Evolutionary conservation across 2,888 invertebrate species (phyloP).

Genomic region (Dryobotodes eremita): DNA sequence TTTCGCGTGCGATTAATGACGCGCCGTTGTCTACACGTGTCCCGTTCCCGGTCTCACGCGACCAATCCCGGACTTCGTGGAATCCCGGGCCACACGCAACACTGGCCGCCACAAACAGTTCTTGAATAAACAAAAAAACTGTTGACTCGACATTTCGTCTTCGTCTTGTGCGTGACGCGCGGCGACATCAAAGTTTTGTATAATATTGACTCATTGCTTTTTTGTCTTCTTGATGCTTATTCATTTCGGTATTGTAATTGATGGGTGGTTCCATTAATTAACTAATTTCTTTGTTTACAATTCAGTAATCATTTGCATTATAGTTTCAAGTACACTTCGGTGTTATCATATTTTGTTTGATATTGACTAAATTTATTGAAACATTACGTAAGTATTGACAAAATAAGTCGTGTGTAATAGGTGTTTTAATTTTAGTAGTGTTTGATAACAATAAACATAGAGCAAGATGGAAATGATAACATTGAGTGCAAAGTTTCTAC

Average conservation of each 20-base stretch:
- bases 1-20: constrained; percentile 67
- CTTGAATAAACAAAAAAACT: constrained; percentile 65
- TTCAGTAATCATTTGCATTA: background rate
- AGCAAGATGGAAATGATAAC: background rate
- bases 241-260: constrained; percentile 6
- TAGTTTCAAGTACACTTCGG: background rate
- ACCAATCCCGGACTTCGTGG: constrained; percentile 70
- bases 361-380: background rate
- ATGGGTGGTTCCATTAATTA: background rate
- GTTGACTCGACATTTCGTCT: constrained; percentile 62
- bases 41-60: constrained; percentile 63
- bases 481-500: background rate
- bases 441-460: background rate
- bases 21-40: constrained; percentile 64
- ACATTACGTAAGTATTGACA: background rate
- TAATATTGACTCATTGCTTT: constrained; percentile 39
- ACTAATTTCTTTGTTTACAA: background rate
- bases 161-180: constrained; percentile 52
- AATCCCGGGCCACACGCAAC: constrained; percentile 72
- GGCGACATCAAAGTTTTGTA: constrained; percentile 60
- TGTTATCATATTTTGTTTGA: constrained; percentile 15
- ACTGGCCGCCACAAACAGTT: constrained; percentile 66
- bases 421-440: background rate
- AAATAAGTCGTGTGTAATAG: background rate
- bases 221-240: constrained; percentile 13